Percentiles rank a stretch among this genome's conserved stretches.
These are phyloP conservation scores for Eupelmus urozonus DNA, from an alignment of 2,888 invertebrate species.

Conservation along the genomic window DNA sequence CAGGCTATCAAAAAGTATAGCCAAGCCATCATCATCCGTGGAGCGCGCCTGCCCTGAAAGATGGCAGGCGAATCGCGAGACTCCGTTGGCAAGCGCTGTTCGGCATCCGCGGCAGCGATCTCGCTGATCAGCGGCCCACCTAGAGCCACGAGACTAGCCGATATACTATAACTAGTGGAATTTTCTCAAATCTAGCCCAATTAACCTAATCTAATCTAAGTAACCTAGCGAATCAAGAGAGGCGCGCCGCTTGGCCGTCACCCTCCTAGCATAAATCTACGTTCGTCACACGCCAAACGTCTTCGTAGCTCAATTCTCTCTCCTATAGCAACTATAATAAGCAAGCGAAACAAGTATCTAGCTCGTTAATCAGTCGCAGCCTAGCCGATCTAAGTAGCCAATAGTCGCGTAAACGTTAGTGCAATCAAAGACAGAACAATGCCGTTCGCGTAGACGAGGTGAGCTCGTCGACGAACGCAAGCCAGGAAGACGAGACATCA, in stretches of 20 bases:
- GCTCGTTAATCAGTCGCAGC: slow-evolving; percentile 5
- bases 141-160: slow-evolving; percentile 61
- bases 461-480: background rate
- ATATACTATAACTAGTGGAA: slow-evolving; percentile 55
- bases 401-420: background rate
- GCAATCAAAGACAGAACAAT: background rate
- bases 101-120: slow-evolving; percentile 1
- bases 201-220: background rate
- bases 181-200: slow-evolving; percentile 9
- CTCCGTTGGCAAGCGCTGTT: background rate
- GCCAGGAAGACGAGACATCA: background rate
- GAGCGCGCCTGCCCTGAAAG: background rate
- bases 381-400: slow-evolving; percentile 1
- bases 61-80: slow-evolving; percentile 38
- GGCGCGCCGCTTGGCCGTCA: background rate
- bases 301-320: background rate
- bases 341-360: background rate
- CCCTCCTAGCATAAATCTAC: background rate
- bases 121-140: slow-evolving; percentile 40
- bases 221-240: background rate
- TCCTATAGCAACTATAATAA: background rate
- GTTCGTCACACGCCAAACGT: background rate
- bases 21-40: background rate
- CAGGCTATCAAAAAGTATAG: background rate
- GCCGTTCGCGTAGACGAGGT: background rate